Percentiles rank a stretch among this genome's conserved stretches.
Evolutionary conservation across 2,113 vertebrate genomes (phyloP).

Genomic region (Crypturellus undulatus): DNA sequence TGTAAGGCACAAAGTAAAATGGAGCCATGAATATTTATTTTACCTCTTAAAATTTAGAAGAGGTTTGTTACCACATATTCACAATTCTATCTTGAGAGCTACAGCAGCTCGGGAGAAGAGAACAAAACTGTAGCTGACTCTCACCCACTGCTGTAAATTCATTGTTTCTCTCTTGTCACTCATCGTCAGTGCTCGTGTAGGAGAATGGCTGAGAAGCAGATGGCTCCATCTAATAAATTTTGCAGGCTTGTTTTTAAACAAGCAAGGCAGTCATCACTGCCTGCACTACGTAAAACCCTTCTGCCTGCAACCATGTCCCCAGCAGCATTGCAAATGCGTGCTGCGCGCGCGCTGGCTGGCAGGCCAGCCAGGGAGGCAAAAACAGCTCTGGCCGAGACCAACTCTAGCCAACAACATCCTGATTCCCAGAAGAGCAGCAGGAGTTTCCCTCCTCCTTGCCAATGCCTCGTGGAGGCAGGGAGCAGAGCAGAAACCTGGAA

Average conservation of each 20-base stretch:
- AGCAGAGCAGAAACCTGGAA: not conserved
- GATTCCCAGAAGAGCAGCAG: rapidly evolving
- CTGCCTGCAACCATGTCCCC: not conserved
- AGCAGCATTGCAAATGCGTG: not conserved
- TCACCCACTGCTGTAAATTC: slow-evolving; percentile 58
- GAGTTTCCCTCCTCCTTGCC: not conserved
- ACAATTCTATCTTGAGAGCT: not conserved
- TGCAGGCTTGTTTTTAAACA: slow-evolving; percentile 63
- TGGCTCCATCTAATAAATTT: slow-evolving; percentile 67
- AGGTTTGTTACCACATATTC: not conserved
- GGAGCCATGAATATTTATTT: rapidly evolving
- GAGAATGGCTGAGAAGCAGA: slow-evolving; percentile 68
- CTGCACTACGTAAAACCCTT: not conserved
- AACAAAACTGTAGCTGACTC: slow-evolving; percentile 36
- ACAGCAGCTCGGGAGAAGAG: slow-evolving; percentile 5
- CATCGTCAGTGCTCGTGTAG: slow-evolving; percentile 58
- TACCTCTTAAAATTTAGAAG: not conserved
- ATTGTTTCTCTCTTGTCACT: slow-evolving; percentile 65
- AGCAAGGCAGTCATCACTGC: slow-evolving; percentile 35
- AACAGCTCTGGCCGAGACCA: not conserved
- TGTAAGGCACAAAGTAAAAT: not conserved
- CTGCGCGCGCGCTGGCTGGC: not conserved
- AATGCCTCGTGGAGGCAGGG: not conserved
- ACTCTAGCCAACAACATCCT: not conserved
- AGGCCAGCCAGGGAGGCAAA: not conserved